These are phyloP conservation scores for Dromococcyx pavoninus DNA, from an alignment of 2,797 vertebrate genomes.

Conservation along the genomic window DNA sequence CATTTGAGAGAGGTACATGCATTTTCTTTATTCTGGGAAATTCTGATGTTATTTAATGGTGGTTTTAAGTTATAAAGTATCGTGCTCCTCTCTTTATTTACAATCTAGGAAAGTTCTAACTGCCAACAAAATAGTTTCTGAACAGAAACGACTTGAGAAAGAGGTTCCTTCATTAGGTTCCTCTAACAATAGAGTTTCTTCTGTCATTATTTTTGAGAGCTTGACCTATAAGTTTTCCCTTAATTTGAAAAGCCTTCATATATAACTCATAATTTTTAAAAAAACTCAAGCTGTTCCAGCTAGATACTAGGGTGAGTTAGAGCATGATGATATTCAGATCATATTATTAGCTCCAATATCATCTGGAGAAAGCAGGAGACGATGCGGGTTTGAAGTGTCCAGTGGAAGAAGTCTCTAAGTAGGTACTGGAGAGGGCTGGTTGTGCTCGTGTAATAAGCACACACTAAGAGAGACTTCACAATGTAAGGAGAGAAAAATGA, in stretches of 20 bases:
- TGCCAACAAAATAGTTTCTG: neutral
- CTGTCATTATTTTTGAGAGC: neutral
- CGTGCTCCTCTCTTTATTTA: neutral
- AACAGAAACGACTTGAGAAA: neutral
- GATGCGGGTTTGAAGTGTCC: neutral
- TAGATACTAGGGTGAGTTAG: neutral
- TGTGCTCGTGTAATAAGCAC: neutral
- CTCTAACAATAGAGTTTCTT: neutral
- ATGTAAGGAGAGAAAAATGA: neutral
- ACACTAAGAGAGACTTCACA: neutral
- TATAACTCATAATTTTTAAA: neutral
- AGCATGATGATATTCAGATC: neutral
- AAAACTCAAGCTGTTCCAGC: neutral
- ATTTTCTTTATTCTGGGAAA: neutral
- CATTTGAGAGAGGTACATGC: neutral
- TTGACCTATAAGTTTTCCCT: neutral
- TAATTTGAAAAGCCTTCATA: neutral
- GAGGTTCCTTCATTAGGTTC: neutral
- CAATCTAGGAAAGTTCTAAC: neutral
- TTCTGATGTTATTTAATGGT: neutral
- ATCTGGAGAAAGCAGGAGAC: neutral
- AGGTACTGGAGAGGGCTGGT: neutral
- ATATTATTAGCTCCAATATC: neutral
- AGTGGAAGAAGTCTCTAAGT: neutral
- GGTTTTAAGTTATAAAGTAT: neutral